Base-by-base conservation (phyloP, 2,797 vertebrate species). In the Sebastes iracundus region DNA sequence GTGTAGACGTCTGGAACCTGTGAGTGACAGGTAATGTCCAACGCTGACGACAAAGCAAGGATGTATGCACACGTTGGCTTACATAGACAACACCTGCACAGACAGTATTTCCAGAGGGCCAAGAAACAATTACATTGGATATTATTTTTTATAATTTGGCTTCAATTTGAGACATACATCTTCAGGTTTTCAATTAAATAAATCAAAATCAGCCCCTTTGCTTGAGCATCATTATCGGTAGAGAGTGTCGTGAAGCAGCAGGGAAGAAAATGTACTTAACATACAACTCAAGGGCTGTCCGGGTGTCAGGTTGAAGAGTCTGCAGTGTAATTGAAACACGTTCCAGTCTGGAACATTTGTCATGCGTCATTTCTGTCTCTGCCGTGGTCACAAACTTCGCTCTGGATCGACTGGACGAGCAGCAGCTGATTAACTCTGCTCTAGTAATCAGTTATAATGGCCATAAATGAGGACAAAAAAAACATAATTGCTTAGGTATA, bases 341-440 rank as follows among this genome's bases (percentile, higher is more conserved):
- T 77, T 66, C 25, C 65, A 49, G 38, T 59, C 65, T 59, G 32
- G 52, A 62, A 71, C 66, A 62, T 62, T 77, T 56, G 16, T 63
- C 58, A 20, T 53, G 27, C 23, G 60, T 67, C 32, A 25, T 67
- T 73, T 66, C 42, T 65, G 52, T 65, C 52, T 23, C 38, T 69
- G n/a, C 6, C 5, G 4, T 32, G 38, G 9, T 60, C 2, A 46
- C 25, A 49, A 11, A 61, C 16, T 12, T 35, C 0, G 2, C 16
- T 42, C 23, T 22, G 38, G 53, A 53, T 49, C 20, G 11, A 59
- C 69, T 35, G 27, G 22, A 33, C 11, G 35, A 64, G 75, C 52
- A 68, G 64, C 70, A 52, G 35, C 8, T 23, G 16, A 64, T 49
- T 53, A 27, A 62, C 32, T 5, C 33, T 6, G 20, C 13, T 38